Conservation (phyloP, 2,113 vertebrate genomes). For the Tetrao urogallus region DNA sequence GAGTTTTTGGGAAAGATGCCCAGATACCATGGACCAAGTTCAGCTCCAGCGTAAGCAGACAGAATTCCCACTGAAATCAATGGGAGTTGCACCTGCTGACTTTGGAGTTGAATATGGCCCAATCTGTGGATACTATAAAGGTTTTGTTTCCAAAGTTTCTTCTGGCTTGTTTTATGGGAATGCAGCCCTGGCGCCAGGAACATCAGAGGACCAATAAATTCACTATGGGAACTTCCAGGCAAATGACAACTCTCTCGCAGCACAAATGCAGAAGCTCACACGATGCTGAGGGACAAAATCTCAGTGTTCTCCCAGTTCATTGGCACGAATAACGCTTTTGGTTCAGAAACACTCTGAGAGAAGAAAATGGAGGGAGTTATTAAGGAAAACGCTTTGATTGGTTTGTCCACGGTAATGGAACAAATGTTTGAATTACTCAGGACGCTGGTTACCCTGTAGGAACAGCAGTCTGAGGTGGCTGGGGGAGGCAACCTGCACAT, state of each 20-base stretch:
- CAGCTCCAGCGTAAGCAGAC: slow-evolving; percentile 48
- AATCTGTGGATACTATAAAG: slow-evolving; percentile 47
- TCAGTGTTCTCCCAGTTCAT: slow-evolving; percentile 22
- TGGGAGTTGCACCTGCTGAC: slow-evolving; percentile 68
- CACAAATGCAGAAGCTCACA: slow-evolving; percentile 54
- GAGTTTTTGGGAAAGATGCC: slow-evolving; percentile 52
- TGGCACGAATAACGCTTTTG: slow-evolving; percentile 21
- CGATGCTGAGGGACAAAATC: slow-evolving; percentile 45
- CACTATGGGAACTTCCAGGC: slow-evolving; percentile 64
- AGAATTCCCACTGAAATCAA: slow-evolving; percentile 66
- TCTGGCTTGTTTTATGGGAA: slow-evolving; percentile 66
- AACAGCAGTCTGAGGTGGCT: background rate
- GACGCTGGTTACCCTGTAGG: background rate
- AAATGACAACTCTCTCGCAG: slow-evolving; percentile 35
- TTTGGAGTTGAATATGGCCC: slow-evolving; percentile 54
- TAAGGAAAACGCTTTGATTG: background rate
- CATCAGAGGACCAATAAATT: slow-evolving; percentile 58
- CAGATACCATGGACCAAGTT: slow-evolving; percentile 57
- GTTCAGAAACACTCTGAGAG: background rate
- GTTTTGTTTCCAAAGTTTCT: slow-evolving; percentile 66
- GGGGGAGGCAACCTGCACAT: background rate
- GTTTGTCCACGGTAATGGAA: background rate
- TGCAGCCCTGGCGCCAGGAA: slow-evolving; percentile 58
- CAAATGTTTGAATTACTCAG: background rate
- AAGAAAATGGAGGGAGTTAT: background rate